Conservation (phyloP, 2,797 vertebrate genomes). For the Enteromius anoplus region DNA sequence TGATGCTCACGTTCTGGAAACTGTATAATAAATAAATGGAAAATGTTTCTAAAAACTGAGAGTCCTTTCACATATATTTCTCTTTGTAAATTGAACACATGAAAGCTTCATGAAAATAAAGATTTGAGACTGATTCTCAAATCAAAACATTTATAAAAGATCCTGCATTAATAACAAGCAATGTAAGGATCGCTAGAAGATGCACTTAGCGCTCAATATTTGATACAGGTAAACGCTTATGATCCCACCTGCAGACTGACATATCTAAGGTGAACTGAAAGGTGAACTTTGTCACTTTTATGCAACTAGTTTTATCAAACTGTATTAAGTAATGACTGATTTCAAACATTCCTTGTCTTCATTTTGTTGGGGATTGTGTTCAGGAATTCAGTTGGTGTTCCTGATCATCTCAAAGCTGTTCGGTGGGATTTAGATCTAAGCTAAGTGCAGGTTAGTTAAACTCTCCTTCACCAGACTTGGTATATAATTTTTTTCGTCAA, state of each 20-base stretch:
- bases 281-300: background rate
- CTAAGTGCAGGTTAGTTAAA: background rate
- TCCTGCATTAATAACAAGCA: background rate
- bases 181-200: background rate
- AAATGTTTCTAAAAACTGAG: background rate
- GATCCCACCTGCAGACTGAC: background rate
- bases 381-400: background rate
- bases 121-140: background rate
- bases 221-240: background rate
- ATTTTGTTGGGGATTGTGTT: background rate
- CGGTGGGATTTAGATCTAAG: background rate
- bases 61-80: background rate
- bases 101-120: background rate
- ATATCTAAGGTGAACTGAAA: background rate
- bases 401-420: background rate
- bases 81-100: background rate
- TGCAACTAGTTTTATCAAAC: background rate
- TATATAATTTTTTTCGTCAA: background rate
- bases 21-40: background rate
- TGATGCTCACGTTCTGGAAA: background rate
- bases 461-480: background rate
- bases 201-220: background rate
- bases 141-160: background rate
- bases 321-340: background rate
- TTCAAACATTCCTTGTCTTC: background rate